phyloP scores from a whole-genome alignment of 2,888 invertebrate genomes.

The Alentia gelatinosa region DNA sequence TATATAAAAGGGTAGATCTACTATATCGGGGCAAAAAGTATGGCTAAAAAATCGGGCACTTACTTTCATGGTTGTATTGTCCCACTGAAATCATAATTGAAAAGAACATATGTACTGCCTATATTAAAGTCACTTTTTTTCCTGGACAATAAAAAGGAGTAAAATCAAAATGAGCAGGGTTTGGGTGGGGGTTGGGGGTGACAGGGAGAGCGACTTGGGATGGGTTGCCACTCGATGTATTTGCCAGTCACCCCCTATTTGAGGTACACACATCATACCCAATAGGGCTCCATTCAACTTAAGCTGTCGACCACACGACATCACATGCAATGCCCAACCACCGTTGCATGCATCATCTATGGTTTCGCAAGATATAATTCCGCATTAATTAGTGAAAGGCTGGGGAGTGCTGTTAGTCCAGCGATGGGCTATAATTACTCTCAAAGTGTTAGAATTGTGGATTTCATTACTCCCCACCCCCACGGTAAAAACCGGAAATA shows the following conservation, averaged over 20 bases:
- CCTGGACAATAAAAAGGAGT: not conserved
- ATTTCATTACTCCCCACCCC: not conserved
- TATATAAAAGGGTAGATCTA: slow-evolving; percentile 21
- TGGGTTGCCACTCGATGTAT: not conserved
- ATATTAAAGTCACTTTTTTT: not conserved
- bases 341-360: slow-evolving; percentile 3
- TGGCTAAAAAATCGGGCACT: slow-evolving; percentile 6
- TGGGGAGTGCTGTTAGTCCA: not conserved
- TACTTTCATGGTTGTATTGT: slow-evolving; percentile 45
- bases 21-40: not conserved
- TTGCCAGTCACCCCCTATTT: not conserved
- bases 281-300: not conserved
- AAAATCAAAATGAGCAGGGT: not conserved
- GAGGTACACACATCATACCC: not conserved
- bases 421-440: not conserved
- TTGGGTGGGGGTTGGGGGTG: not conserved
- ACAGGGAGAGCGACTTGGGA: not conserved
- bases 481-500: not conserved
- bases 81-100: slow-evolving; percentile 47
- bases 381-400: not conserved
- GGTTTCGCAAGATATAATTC: not conserved
- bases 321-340: not conserved
- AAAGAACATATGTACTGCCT: slow-evolving; percentile 49
- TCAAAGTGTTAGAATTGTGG: not conserved
- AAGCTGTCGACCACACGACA: not conserved